Base-by-base conservation (phyloP, 30 jellyfish, hydroid and myxozoan species). In the Phacellophora camtschatica region DNA sequence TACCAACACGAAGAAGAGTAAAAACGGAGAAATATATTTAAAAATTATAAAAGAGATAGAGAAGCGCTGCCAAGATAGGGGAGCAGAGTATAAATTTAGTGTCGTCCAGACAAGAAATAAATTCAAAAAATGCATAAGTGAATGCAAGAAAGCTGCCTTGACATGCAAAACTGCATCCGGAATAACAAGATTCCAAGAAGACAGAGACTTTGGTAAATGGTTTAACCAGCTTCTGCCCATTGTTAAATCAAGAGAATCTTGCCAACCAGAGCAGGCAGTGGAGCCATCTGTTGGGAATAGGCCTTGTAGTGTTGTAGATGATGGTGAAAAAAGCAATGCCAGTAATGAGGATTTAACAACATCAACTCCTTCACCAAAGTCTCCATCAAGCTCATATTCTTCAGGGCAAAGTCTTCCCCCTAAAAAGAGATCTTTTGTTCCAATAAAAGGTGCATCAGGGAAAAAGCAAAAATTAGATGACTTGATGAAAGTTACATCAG, bases 101-200 rank as follows among this genome's bases (percentile, higher is more conserved):
- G 74, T 31, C 22, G 43, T 31, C 25, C 74, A 58, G 28, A 58
- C 32, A 58, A 22, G 74, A 19, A 58, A 25, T 6, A 73, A 73
- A 73, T 73, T 73, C 57, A 24, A 51, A 46, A 73, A 73, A 55
- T 10, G 46, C 18, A 74, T 61, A 20, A 54, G 56, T 63, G 90
- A 79, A 39, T 79, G 82, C 70, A 79, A 79, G 45, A 62, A 79
- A 36, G 90, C 82, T 16, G 90, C 90, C 13, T 22, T 79, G 90
- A 22, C 65, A 29, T 54, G 62, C 51, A 79, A 79, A 51, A 61
- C 90, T 79, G 90, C 84, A 24, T 54, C 74, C 32, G 83, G 83
- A 23, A 79, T 79, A 11, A 45, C 37, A 49, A 32, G 89, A 23
- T 75, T 75, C 56, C 77, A 53, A 66, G 88, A 75, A 27, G 82